Evolutionary conservation across 2,113 vertebrate species (phyloP), one percentile per base, ranked within the genome.

Genomic region (Myrmecobius fasciatus): DNA sequence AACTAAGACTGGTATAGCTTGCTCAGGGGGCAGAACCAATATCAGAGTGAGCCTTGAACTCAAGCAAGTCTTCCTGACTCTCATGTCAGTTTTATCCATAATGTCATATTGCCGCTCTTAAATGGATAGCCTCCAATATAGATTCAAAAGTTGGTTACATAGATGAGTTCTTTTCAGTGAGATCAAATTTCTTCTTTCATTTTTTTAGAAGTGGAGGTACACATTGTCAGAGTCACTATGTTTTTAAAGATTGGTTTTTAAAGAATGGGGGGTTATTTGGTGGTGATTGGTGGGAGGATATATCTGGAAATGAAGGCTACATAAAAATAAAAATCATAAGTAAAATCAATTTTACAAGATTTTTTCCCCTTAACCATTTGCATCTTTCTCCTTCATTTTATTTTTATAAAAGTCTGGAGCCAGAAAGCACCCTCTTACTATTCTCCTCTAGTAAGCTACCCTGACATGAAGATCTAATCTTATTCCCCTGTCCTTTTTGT

Each of bases 391-490:
- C 89, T 90, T 94, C 91, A 43, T 47, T 92, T 94, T 91, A 67
- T 54, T 89, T 92, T 93, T 47, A 95, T 51, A 56, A 93, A 93
- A 96, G 31, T 24, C 9, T 7, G 75, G 46, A 36, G 67, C 48
- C 91, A 20, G 49, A 90, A 83, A 91, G 54, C 36, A 12, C n/a
- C 31, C 88, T 10, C 25, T 46, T 92, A 48, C 6, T 24, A 90
- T 49, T 14, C 36, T 6, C 90, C 46, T 92, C 52, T n/a, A n/a
- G 14, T 89, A 0, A 3, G 14, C 47, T 92, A 46, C 56, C 51
- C 25, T 0, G 3, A 53, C 54, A 91, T 51, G 31, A 49, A 10
- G 75, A 60, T 3, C 36, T 52, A 92, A 3, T 92, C 36, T 24
- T 24, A 20, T 28, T 28, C 31, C 26, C 43, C 53, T 48, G 8